Conservation (phyloP, 2,797 vertebrate species). For the Apodemus agrarius region DNA sequence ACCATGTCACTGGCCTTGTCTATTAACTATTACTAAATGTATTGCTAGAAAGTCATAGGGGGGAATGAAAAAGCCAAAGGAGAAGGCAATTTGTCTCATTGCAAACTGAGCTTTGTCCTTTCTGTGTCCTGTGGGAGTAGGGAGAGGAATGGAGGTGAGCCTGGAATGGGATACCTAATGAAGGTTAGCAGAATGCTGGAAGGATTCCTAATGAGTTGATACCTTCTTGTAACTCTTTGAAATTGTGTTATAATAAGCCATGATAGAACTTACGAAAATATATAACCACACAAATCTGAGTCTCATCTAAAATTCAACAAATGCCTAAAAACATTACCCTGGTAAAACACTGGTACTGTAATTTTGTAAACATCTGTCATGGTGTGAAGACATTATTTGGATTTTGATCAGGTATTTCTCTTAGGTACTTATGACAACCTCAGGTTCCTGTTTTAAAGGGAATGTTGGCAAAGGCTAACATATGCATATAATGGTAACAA, state of each 20-base stretch:
- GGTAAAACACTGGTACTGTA: not conserved
- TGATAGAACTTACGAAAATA: not conserved
- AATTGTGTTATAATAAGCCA: not conserved
- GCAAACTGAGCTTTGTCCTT: not conserved
- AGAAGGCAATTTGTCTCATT: not conserved
- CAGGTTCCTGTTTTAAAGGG: not conserved
- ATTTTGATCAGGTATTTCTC: not conserved
- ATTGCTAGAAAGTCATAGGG: not conserved
- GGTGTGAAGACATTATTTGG: not conserved
- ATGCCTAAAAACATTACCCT: not conserved
- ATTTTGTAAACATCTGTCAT: not conserved
- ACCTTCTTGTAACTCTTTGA: not conserved
- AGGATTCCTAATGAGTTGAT: not conserved
- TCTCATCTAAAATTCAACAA: not conserved
- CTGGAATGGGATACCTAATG: not conserved
- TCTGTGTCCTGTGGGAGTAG: not conserved
- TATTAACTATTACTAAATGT: not conserved
- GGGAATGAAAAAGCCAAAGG: not conserved
- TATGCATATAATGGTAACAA: not conserved
- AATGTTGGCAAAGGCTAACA: not conserved
- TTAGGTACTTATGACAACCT: not conserved
- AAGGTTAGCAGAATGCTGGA: not conserved
- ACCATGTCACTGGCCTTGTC: not conserved
- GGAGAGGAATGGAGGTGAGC: not conserved
- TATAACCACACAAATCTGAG: not conserved